phyloP scores from a whole-genome alignment of 1,140 invertebrate genomes.

The Hylaeus volcanicus region DNA sequence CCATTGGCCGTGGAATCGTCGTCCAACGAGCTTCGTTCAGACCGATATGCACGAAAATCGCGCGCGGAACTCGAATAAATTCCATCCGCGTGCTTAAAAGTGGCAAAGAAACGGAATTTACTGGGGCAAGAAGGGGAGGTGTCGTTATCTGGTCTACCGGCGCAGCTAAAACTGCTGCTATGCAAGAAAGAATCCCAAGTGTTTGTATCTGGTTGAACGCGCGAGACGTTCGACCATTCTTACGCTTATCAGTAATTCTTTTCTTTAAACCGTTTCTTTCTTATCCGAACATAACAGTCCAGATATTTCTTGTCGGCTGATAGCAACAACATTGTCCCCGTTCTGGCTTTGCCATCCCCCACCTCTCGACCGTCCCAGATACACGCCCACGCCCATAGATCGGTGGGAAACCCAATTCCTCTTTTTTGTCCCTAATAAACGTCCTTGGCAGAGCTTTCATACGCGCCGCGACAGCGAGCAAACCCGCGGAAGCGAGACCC shows the following conservation, averaged over 20 bases:
- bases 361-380: background rate
- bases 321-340: background rate
- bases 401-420: background rate
- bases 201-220: background rate
- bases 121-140: background rate
- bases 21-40: background rate
- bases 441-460: background rate
- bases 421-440: constrained; percentile 43
- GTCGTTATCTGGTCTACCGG: constrained; percentile 24
- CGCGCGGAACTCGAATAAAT: constrained; percentile 17
- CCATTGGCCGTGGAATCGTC: background rate
- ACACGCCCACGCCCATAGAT: background rate
- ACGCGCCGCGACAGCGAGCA: background rate
- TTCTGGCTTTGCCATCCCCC: background rate
- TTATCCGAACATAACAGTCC: background rate
- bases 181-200: constrained; percentile 32
- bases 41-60: background rate
- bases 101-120: constrained; percentile 39
- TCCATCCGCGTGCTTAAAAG: constrained; percentile 1
- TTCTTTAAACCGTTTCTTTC: constrained; percentile 3
- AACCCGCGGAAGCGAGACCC: constrained; percentile 16
- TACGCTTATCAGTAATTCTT: constrained; percentile 39
- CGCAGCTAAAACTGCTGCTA: constrained; percentile 28
- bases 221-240: constrained; percentile 20
- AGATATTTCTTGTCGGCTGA: constrained; percentile 21